phyloP scores from a whole-genome alignment of 2,888 invertebrate genomes.

The Acronicta leporina region DNA sequence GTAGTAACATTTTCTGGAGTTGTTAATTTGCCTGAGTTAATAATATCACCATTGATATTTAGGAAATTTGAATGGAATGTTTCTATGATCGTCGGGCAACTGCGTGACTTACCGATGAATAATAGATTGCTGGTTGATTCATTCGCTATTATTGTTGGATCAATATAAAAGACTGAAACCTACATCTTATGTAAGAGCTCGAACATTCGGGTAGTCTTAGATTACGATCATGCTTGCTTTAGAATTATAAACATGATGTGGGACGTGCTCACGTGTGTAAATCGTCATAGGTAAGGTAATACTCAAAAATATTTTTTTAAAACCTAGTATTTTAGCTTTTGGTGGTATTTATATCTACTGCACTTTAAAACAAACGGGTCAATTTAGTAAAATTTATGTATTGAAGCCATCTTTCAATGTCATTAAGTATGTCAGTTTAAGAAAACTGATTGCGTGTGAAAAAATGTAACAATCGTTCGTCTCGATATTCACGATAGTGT shows the following conservation, averaged over 20 bases:
- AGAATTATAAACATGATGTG: no score
- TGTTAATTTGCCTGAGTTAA: constrained; percentile 26
- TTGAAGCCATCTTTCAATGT: constrained; percentile 13
- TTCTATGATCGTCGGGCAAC: constrained; percentile 2
- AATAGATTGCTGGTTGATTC: constrained; percentile 6
- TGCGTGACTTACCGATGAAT: constrained; percentile 20
- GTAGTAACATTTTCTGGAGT: constrained; percentile 17
- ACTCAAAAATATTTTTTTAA: no score
- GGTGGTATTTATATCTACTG: no score
- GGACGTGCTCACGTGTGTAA: no score
- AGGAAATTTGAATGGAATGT: constrained; percentile 29
- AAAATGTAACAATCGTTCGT: constrained; percentile 39
- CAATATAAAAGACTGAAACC: constrained; percentile 2
- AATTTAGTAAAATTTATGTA: background rate
- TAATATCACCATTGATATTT: constrained; percentile 36
- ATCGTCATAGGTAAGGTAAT: no score
- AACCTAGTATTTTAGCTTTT: no score
- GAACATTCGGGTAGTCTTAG: background rate
- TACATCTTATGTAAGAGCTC: background rate
- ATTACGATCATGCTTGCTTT: no score
- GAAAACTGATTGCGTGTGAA: constrained; percentile 33
- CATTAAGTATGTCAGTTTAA: constrained; percentile 19
- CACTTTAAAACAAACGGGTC: no score
- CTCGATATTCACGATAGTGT: constrained; percentile 38
- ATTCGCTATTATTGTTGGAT: constrained; percentile 16